phyloP scores from a whole-genome alignment of 1,140 invertebrate species.

The Trachelipus rathkii region DNA sequence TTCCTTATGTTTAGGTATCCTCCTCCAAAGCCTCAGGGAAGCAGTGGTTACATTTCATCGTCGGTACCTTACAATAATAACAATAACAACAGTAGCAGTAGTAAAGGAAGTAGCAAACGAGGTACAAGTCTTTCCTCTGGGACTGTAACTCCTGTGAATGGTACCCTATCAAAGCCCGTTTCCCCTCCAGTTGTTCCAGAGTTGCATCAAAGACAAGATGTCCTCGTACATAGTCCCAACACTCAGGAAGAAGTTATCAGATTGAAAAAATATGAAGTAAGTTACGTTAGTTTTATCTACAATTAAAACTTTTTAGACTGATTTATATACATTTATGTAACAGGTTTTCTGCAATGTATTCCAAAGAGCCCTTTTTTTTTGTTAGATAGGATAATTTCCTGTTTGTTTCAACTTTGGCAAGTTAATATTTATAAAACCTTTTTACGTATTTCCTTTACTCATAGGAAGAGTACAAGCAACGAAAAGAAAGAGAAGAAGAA shows the following conservation, averaged over 20 bases:
- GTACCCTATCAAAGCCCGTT: constrained; percentile 58
- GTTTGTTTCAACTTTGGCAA: background rate
- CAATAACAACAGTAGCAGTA: constrained; percentile 43
- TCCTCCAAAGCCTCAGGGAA: constrained; percentile 51
- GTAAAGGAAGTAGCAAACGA: constrained; percentile 31
- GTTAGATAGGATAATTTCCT: background rate
- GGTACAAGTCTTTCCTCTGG: background rate
- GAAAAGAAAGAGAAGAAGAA: constrained; percentile 40
- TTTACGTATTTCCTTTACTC: background rate
- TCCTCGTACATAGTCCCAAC: constrained; percentile 53
- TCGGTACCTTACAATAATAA: constrained; percentile 39
- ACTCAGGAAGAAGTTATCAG: constrained; percentile 53
- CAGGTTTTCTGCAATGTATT: background rate
- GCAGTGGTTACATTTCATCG: constrained; percentile 34
- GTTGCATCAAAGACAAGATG: constrained; percentile 60
- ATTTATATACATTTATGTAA: too few species aligned
- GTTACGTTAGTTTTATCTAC: background rate
- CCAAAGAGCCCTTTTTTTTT: background rate
- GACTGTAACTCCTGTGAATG: constrained; percentile 36
- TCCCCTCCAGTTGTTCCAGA: constrained; percentile 64
- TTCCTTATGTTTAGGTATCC: constrained; percentile 40
- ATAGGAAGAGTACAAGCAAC: constrained; percentile 42
- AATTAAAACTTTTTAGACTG: too few species aligned
- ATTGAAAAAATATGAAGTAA: constrained; percentile 51
- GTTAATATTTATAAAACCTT: background rate